Evolutionary conservation across 2,797 vertebrate genomes (phyloP).

Genomic region (Limnodromus scolopaceus): DNA sequence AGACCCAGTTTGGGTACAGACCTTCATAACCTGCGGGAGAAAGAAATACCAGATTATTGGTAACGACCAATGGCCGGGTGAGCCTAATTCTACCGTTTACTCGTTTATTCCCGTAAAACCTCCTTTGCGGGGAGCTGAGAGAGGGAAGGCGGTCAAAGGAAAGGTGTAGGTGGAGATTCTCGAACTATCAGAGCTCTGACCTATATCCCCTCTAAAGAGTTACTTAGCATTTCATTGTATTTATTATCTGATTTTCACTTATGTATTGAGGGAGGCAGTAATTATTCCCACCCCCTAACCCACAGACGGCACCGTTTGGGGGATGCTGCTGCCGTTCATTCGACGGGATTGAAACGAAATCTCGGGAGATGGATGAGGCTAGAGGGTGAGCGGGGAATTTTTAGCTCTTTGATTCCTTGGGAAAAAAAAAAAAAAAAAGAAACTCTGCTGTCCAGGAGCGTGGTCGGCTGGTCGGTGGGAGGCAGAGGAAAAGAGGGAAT

Average conservation of each 20-base stretch:
- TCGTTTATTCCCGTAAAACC: neutral
- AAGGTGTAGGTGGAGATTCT: neutral
- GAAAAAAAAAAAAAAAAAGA: neutral
- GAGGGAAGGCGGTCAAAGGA: neutral
- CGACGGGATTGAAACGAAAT: neutral
- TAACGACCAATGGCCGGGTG: rapidly evolving
- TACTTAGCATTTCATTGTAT: neutral
- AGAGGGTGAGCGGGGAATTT: neutral
- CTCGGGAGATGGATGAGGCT: neutral
- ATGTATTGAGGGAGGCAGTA: neutral
- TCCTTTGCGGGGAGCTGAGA: neutral
- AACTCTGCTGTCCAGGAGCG: neutral
- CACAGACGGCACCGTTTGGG: neutral
- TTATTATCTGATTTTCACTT: neutral
- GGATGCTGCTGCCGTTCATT: neutral
- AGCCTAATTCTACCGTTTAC: neutral
- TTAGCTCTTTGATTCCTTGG: neutral
- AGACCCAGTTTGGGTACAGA: neutral
- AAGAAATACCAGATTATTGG: neutral
- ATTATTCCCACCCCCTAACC: neutral
- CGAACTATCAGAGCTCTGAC: neutral
- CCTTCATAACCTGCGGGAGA: neutral
- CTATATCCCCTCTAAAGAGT: neutral
- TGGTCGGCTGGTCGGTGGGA: neutral
- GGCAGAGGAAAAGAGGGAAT: neutral